Percentiles rank a stretch among this genome's conserved stretches.
Conservation (phyloP, 2,888 invertebrate genomes). For the Diaperis boleti region DNA sequence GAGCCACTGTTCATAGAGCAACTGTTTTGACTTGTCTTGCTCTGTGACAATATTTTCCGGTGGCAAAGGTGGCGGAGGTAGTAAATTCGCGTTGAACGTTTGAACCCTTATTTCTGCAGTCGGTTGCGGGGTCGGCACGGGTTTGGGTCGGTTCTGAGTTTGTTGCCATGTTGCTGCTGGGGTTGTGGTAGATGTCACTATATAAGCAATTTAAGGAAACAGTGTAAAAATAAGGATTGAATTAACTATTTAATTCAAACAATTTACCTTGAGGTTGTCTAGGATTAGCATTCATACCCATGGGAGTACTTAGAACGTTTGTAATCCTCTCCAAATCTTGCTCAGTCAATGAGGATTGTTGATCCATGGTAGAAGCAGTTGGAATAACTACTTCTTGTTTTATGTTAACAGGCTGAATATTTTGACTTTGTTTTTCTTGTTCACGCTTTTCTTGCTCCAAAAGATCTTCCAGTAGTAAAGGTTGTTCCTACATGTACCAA, state of each 20-base stretch:
- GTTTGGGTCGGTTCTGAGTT: conserved; percentile 50
- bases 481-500: conserved; percentile 78
- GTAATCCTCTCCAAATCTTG: conserved; percentile 77
- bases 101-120: conserved; percentile 65
- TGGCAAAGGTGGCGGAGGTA: conserved; percentile 80
- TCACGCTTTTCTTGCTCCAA: conserved; percentile 93
- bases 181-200: conserved; percentile 8
- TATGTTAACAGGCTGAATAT: conserved; percentile 58
- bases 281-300: conserved; percentile 54
- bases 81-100: conserved; percentile 71
- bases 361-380: conserved; percentile 46
- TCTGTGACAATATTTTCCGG: conserved; percentile 81
- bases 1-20: conserved; percentile 88
- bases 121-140: conserved; percentile 50
- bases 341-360: conserved; percentile 65
- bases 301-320: conserved; percentile 71
- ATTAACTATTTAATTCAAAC: too few relatives aligned
- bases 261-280: conserved; percentile 49
- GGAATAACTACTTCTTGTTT: conserved; percentile 55
- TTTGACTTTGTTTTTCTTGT: conserved; percentile 82
- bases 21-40: conserved; percentile 79
- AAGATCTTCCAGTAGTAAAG: conserved; percentile 88
- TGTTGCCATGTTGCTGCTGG: conserved; percentile 56
- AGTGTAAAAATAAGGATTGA: too few relatives aligned
- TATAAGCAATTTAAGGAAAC: too few relatives aligned